Conservation (phyloP, 2,797 vertebrate species). For the Gallinago solitaria region DNA sequence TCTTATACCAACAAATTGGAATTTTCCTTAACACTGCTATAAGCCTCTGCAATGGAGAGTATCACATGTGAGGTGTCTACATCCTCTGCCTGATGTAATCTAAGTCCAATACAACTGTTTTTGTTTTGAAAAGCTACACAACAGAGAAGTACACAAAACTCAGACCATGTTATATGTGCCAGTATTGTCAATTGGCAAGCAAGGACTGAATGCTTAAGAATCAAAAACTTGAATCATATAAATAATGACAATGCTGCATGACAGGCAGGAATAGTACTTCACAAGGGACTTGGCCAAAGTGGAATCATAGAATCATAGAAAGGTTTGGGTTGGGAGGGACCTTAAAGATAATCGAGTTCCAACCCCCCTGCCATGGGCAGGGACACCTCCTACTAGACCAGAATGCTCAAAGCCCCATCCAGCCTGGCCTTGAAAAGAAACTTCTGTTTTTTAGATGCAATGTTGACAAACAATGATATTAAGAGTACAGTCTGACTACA, state of each 20-base stretch:
- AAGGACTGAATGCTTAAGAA: not conserved
- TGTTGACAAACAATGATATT: not conserved
- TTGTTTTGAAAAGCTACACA: not conserved
- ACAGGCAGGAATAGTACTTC: not conserved
- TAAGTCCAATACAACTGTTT: not conserved
- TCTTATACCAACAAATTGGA: not conserved
- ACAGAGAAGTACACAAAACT: not conserved
- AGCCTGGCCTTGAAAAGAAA: too few species aligned
- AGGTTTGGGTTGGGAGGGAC: too few species aligned
- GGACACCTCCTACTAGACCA: too few species aligned
- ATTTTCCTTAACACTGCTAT: not conserved
- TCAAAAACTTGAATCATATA: not conserved
- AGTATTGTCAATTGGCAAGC: not conserved
- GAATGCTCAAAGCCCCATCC: too few species aligned
- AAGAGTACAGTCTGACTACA: not conserved
- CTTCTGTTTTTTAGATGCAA: not conserved
- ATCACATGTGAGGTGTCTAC: not conserved
- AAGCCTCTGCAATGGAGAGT: fast-evolving
- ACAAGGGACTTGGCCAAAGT: not conserved
- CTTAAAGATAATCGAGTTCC: too few species aligned
- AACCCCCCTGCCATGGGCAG: too few species aligned
- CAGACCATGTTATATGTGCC: fast-evolving
- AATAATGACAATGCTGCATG: not conserved
- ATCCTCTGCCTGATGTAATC: not conserved
- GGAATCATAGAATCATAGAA: too few species aligned